Evolutionary conservation across 2,888 invertebrate species (phyloP).

Genomic region (Tenthredo livida): DNA sequence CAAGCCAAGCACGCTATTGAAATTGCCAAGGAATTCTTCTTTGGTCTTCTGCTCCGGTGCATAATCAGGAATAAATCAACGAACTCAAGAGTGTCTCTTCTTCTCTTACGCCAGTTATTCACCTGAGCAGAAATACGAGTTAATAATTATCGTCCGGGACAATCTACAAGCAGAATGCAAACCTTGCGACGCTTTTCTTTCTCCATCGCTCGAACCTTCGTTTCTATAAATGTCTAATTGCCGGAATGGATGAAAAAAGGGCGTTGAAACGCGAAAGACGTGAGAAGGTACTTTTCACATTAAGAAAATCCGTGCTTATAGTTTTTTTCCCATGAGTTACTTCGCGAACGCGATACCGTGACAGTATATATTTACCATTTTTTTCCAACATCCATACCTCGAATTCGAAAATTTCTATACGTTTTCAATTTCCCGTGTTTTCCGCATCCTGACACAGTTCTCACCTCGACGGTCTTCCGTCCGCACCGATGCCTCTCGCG

Average conservation of each 20-base stretch:
- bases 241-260: background rate
- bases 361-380: background rate
- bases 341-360: background rate
- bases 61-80: slow-evolving; percentile 21
- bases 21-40: slow-evolving; percentile 31
- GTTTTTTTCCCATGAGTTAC: background rate
- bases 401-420: background rate
- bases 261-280: background rate
- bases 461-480: slow-evolving; percentile 20
- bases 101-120: slow-evolving; percentile 6
- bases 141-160: slow-evolving; percentile 21
- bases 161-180: slow-evolving; percentile 11
- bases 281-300: background rate
- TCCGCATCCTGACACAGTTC: slow-evolving; percentile 40
- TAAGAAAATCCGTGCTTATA: background rate
- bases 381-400: background rate
- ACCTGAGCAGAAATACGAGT: background rate
- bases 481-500: slow-evolving; percentile 41
- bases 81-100: background rate
- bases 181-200: slow-evolving; percentile 47
- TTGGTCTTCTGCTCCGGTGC: background rate
- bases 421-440: slow-evolving; percentile 7
- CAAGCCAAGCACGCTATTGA: slow-evolving; percentile 4
- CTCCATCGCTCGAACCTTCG: slow-evolving; percentile 45
- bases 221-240: background rate